A percentile compares a stretch with the other conserved stretches of the same genome.
Evolutionary conservation across 30 jellyfish, hydroid and myxozoan genomes (phyloP).

Genomic region (Turritopsis rubra): DNA sequence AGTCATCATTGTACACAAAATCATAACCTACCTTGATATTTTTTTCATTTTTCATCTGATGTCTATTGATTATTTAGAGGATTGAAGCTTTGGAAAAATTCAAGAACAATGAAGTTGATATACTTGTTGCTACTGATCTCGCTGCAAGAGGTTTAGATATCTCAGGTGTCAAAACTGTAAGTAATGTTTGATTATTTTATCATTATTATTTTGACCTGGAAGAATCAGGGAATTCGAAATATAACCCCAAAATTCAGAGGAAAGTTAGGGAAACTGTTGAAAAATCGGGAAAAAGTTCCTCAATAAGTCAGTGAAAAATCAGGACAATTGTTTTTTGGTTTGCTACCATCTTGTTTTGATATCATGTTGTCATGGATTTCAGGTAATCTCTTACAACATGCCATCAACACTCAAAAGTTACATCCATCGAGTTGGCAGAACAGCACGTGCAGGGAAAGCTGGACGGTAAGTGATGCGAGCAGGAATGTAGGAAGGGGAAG

Average conservation of each 20-base stretch:
- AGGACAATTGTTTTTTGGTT: background rate
- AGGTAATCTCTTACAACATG: conserved; percentile 87
- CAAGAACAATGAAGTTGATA: conserved; percentile 57
- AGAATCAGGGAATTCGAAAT: background rate
- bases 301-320: too few species aligned
- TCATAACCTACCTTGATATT: too few species aligned
- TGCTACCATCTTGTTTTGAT: background rate
- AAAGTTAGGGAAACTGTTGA: too few species aligned
- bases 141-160: conserved; percentile 97
- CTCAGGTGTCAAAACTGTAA: conserved; percentile 79
- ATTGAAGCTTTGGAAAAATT: conserved; percentile 74
- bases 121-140: conserved; percentile 89
- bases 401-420: conserved; percentile 79
- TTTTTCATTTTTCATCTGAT: too few species aligned
- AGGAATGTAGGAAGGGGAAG: background rate
- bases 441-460: conserved; percentile 99
- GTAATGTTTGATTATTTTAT: conserved; percentile 7
- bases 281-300: too few species aligned
- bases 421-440: conserved; percentile 97
- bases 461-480: conserved; percentile 66
- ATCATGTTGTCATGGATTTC: background rate
- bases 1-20: too few species aligned
- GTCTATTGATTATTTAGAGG: conserved; percentile 40
- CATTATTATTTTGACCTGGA: background rate
- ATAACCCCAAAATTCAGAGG: too few species aligned